Base-by-base conservation (phyloP, 2,797 vertebrate species). In the Paguma larvata region DNA sequence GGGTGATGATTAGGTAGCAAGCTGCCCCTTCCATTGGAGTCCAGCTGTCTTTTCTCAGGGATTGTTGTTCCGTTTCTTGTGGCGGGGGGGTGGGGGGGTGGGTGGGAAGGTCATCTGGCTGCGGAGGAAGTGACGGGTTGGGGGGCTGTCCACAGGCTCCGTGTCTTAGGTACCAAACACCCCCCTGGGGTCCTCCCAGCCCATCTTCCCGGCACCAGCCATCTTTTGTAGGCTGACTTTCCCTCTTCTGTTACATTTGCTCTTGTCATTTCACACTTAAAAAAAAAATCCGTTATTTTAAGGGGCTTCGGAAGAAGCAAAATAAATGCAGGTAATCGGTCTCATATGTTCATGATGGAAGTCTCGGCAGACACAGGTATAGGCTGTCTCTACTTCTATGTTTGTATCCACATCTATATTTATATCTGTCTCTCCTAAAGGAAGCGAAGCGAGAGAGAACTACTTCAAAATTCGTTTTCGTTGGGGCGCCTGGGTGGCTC, bases 401-500 rank as follows among this genome's bases (percentile, higher is more conserved):
- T 53, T 25, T 6, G 32, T 78, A 59, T 59, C 51, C 8, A 4
- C 56, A 63, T 72, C 78, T 44, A 34, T 86, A 51, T 38, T 70
- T 85, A 19, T 56, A 19, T 85, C n/a, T 30, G 2, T 46, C 25
- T 59, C 80, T 97, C 68, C 65, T 91, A 59, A 91, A 38, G 41
- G 46, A 97, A 77, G 73, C 32, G 46, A 97, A 77, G 73, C 32
- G 18, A 92, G 90, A 83, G 51, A 84, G 65, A 30, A 51, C 78
- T 75, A 8, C 25, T 79, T 85, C 63, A 41, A 85, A 77, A 30
- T 67, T 32, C 89, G 38, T 38, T 38, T 38, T 38, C 38, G 56
- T 59, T 59, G 21, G 56, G 56, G 56, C 3, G 3, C 56, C 56
- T 23, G 21, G 21, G 21, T 59, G 56, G 56, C 56, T 59, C 56